phyloP scores from a whole-genome alignment of 2,888 invertebrate species.

The Argynnis bischoffii region DNA sequence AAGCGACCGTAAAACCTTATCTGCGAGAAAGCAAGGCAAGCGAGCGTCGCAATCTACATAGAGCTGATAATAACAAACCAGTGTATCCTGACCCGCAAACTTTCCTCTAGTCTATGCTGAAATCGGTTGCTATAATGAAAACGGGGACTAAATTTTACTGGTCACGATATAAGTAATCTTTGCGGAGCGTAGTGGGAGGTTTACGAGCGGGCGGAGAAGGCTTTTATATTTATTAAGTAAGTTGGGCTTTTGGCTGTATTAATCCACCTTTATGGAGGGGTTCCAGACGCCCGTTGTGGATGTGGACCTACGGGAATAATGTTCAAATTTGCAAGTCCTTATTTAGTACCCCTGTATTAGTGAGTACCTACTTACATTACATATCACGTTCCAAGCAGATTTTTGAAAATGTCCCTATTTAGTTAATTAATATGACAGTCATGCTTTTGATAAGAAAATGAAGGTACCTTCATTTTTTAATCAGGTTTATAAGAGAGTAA shows the following conservation, averaged over 20 bases:
- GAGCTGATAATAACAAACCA: conserved; percentile 78
- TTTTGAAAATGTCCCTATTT: conserved; percentile 8
- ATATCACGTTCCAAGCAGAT: conserved; percentile 23
- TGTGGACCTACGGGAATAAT: conserved; percentile 38
- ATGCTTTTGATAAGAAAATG: background rate
- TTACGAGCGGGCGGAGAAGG: conserved; percentile 79
- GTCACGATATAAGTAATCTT: conserved; percentile 77
- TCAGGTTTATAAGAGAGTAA: background rate
- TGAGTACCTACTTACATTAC: conserved; percentile 24
- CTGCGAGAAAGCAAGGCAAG: conserved; percentile 72
- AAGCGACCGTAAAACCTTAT: conserved; percentile 75
- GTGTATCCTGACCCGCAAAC: conserved; percentile 50
- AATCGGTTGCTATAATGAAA: conserved; percentile 62
- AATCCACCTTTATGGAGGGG: conserved; percentile 81
- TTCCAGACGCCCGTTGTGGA: conserved; percentile 61
- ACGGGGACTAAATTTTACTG: conserved; percentile 57
- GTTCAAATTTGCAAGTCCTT: conserved; percentile 36
- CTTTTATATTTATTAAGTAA: conserved; percentile 84
- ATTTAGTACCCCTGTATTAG: conserved; percentile 24
- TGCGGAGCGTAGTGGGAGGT: conserved; percentile 76
- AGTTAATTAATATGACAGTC: conserved; percentile 15
- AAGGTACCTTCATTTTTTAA: background rate
- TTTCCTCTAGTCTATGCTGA: conserved; percentile 46
- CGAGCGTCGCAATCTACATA: conserved; percentile 78
- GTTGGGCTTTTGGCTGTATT: conserved; percentile 81